Evolutionary conservation across 2,888 invertebrate species (phyloP).

Genomic region (Calameuta pallipes): DNA sequence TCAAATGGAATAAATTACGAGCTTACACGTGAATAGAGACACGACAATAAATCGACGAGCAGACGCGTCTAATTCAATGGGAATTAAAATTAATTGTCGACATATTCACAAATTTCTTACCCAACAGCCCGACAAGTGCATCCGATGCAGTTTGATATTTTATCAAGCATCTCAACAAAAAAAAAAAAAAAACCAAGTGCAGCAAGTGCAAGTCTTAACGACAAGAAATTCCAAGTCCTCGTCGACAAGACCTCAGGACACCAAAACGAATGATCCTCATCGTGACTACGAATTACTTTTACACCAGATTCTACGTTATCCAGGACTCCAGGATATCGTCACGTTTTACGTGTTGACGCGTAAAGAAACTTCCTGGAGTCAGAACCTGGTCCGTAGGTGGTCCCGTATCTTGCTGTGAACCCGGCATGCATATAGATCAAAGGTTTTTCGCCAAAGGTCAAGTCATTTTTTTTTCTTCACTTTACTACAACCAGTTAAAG

Average conservation of each 20-base stretch:
- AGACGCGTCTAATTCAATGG: background rate
- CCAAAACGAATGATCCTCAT: constrained; percentile 21
- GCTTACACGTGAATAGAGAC: background rate
- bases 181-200: background rate
- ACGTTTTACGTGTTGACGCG: constrained; percentile 44
- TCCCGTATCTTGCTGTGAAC: constrained; percentile 1
- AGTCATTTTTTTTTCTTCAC: background rate
- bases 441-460: background rate
- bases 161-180: background rate
- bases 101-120: background rate
- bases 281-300: constrained; percentile 18
- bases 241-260: background rate
- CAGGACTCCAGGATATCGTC: constrained; percentile 33
- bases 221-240: background rate
- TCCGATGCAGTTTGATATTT: background rate
- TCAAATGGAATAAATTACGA: constrained; percentile 1
- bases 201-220: background rate
- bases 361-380: constrained; percentile 24
- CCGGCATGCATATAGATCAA: background rate
- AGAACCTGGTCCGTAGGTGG: constrained; percentile 22
- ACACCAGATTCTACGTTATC: constrained; percentile 26
- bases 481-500: background rate
- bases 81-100: background rate
- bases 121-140: background rate
- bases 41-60: background rate